Base-by-base conservation (phyloP, 2,888 invertebrate species). In the Pandemis corylana region DNA sequence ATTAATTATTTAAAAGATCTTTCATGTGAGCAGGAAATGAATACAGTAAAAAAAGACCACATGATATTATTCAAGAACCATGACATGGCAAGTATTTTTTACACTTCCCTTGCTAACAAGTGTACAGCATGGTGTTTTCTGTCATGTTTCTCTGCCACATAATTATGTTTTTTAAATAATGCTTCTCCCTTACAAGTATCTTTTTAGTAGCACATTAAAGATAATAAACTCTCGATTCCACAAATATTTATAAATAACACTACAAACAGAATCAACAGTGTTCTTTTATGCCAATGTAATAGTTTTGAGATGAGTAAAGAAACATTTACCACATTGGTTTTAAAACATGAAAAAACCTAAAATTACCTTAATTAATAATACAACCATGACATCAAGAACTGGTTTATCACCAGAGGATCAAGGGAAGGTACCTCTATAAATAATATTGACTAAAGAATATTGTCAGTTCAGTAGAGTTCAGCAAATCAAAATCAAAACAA, bases 401-500 rank as follows among this genome's bases (percentile, higher is more conserved):
- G 9, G 15, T 56, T 20, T 56, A 56, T 15, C 15, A 56, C 15
- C 53, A 56, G 53, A 56, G 15, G 15, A 15, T 15, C 53, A 2
- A 20, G 3, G 53, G 53, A 56, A 15, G 53, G 7, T 56, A 15
- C 6, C 7, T 56, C 7, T 56, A 20, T 15, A 7, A 7, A 15
- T 7, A 7, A 3, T 61, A 36, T 51, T 28, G 20, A 28, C 44
- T 53, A 20, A n/a, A 15, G 15, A 59, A 49, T 6, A 59, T 59
- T 13, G 44, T 59, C 28, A 28, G 13, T 59, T 53, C 42, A n/a
- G 28, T 71, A 53, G 41, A 51, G n/a, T 62, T 13, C 12, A 44
- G 53, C 44, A 7, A 36, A 7, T 7, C 36, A n/a, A 15, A 66
- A 42, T 70, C n/a, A 66, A 69, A 65, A 69, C 65, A 74, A 68